Conservation (phyloP, 2,888 invertebrate species). For the Brenthis ino region DNA sequence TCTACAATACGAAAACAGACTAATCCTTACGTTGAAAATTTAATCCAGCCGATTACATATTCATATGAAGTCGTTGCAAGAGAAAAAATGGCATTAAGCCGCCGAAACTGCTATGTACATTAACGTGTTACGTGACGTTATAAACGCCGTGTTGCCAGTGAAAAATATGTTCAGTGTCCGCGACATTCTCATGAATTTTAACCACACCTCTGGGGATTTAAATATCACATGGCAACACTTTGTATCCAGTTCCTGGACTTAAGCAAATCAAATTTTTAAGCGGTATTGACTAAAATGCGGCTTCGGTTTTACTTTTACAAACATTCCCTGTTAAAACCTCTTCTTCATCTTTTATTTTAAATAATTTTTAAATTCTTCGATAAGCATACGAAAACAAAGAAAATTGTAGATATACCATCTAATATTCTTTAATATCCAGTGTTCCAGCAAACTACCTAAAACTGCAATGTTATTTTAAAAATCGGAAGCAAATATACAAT, state of each 20-base stretch:
- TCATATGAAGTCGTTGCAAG: slow-evolving; percentile 27
- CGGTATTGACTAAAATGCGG: slow-evolving; percentile 19
- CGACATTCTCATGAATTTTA: slow-evolving; percentile 72
- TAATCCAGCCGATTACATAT: slow-evolving; percentile 38
- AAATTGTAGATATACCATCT: no score
- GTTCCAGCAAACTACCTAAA: no score
- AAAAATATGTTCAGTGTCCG: slow-evolving; percentile 59
- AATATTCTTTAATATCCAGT: no score
- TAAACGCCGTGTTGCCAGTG: slow-evolving; percentile 61
- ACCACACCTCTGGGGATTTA: slow-evolving; percentile 40
- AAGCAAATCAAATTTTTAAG: slow-evolving; percentile 20
- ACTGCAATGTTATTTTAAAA: not conserved
- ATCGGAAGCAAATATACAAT: not conserved
- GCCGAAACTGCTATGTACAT: slow-evolving; percentile 46
- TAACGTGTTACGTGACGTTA: slow-evolving; percentile 70
- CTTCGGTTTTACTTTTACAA: slow-evolving; percentile 3
- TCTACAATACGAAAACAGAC: slow-evolving; percentile 18
- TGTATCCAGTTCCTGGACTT: slow-evolving; percentile 7
- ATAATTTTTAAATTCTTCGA: no score
- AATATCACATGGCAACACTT: slow-evolving; percentile 33
- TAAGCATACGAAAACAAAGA: no score
- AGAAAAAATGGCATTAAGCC: slow-evolving; percentile 45
- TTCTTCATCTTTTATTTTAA: no score
- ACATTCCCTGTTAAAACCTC: no score
- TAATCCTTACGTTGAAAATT: slow-evolving; percentile 32